Evolutionary conservation across 2,797 vertebrate genomes (phyloP).

Genomic region (Etheostoma nigrum): DNA sequence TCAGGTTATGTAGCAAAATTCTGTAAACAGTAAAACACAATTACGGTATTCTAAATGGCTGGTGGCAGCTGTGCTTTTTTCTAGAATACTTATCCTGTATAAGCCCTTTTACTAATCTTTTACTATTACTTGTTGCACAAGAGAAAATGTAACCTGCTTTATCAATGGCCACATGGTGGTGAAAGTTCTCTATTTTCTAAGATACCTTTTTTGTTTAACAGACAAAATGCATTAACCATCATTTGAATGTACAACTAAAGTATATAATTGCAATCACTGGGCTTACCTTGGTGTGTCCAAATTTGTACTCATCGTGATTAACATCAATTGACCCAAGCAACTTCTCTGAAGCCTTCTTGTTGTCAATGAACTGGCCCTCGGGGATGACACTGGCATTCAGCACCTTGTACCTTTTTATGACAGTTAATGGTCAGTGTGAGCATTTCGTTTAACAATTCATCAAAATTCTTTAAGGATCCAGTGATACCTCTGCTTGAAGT

Average conservation of each 20-base stretch:
- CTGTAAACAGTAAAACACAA: too few relatives aligned
- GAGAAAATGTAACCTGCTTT: background rate
- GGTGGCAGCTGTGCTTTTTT: too few relatives aligned
- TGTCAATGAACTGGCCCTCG: constrained; percentile 70
- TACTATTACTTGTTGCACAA: too few relatives aligned
- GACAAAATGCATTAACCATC: background rate
- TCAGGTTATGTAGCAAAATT: background rate
- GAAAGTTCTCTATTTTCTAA: background rate
- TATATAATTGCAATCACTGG: too few relatives aligned
- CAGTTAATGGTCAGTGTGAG: background rate
- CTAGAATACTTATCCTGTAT: too few relatives aligned
- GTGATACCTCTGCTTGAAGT: constrained; percentile 87
- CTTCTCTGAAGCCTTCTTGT: constrained; percentile 88
- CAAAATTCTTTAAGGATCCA: too few relatives aligned
- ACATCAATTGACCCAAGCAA: constrained; percentile 90
- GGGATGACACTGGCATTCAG: constrained; percentile 91
- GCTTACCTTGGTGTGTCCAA: constrained; percentile 90
- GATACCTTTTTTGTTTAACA: background rate
- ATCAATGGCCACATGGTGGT: background rate
- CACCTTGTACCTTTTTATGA: constrained; percentile 65
- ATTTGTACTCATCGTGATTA: constrained; percentile 89
- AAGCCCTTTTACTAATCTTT: too few relatives aligned
- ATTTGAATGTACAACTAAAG: too few relatives aligned
- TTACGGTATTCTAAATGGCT: too few relatives aligned
- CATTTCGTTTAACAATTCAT: background rate